Base-by-base conservation (phyloP, 2,113 vertebrate genomes). In the Talpa occidentalis region DNA sequence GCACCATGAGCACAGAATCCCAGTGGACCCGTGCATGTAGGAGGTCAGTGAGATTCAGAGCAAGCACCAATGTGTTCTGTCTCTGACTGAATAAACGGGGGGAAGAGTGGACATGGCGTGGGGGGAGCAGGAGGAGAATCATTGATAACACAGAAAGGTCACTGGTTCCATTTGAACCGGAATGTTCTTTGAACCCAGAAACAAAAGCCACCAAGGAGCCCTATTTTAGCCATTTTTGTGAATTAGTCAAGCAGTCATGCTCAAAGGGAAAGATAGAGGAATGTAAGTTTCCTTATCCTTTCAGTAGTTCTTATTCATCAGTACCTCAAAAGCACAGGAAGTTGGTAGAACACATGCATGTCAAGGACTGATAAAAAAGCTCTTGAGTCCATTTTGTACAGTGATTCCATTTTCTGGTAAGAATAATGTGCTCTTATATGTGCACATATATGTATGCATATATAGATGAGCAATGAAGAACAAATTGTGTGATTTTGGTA, bases 171-270 rank as follows among this genome's bases (percentile, higher is more conserved):
- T 89, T 82, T 85, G 42, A 62, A 70, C n/a, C 21, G 70, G 52
- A 78, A 42, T 47, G 70, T 79, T 59, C 81, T 69, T 87, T 78
- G 42, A 93, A 76, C 52, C 22, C 35, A 91, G 87, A 44, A 81
- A 81, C 35, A 59, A 4, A 19, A 21, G 14, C 66, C n/a, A 21
- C 30, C 30, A 42, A 66, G 52, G 69, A 93, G 40, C 8, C 6
- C 22, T 35, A 19, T 22, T 0, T 1, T 59, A n/a, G 64, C 17
- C 42, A 90, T 92, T 66, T 44, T 22, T 83, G 44, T 52, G 15
- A n/a, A 26, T 76, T 67, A 49, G 60, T 72, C 60, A 49, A 19
- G 47, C 19, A 3, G 47, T 81, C 44, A 15, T 24, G 35, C 47
- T 91, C 16, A 85, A 60, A 35, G 14, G 42, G 32, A 47, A 47